phyloP scores from a whole-genome alignment of 2,888 invertebrate species.

The Trilocha varians region DNA sequence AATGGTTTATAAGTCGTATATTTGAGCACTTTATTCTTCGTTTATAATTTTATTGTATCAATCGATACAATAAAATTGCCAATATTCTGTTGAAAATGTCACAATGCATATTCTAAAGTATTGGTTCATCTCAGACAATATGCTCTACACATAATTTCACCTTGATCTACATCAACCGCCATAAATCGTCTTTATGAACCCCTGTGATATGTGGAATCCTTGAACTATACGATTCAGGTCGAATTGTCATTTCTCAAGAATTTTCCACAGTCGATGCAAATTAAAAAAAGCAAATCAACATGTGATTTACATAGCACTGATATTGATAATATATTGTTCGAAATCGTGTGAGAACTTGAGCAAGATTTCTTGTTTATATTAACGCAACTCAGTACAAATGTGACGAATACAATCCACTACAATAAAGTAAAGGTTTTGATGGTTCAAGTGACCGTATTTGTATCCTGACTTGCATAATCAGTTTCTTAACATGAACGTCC shows the following conservation, averaged over 20 bases:
- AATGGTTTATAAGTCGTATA: not conserved
- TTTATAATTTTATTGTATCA: constrained; percentile 3
- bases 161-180: not conserved
- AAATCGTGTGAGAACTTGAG: not conserved
- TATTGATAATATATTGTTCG: too few relatives aligned
- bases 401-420: not conserved
- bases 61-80: constrained; percentile 5
- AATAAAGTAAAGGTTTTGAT: not conserved
- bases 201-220: not conserved
- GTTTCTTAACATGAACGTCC: too few relatives aligned
- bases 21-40: not conserved
- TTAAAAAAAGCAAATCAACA: not conserved
- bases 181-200: not conserved
- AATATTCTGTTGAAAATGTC: constrained; percentile 2
- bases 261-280: not conserved
- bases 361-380: not conserved
- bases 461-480: too few relatives aligned
- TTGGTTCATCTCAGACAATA: not conserved
- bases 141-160: not conserved
- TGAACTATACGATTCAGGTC: not conserved
- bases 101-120: not conserved
- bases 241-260: not conserved
- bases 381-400: not conserved
- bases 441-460: not conserved
- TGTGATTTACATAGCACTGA: not conserved